Base-by-base conservation (phyloP, 2,888 invertebrate species). In the Deilephila porcellus region DNA sequence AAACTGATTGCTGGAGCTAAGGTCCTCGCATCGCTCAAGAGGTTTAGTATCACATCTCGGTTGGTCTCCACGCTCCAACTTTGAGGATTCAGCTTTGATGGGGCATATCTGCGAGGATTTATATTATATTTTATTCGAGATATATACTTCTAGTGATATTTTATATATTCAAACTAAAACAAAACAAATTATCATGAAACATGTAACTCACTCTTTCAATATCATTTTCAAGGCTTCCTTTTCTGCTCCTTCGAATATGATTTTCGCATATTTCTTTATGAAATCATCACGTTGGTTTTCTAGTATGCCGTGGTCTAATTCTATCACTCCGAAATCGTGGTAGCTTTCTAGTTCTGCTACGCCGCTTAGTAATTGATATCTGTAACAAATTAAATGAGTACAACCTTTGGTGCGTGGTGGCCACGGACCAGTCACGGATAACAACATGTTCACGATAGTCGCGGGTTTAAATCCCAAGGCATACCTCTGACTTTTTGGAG, bases 21-120 rank as follows among this genome's bases (percentile, higher is more conserved):
- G 29, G 98, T 97, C 74, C 98, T 96, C 8, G 98, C 98, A 91
- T 99, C 99, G 73, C 98, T 98, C 76, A 99, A 95, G 75, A 98
- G 96, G 86, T 98, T 98, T 78, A 99, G 95, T 6, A 99, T 96
- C 72, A 97, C 96, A 88, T 98, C 97, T 52, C 98, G 95, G 86
- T 97, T 96, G 59, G 96, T 94, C 86, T 96, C 92, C 71, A 95
- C 91, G 67, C 91, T 90, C 93, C 95, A 91, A 78, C 96, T 93
- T 83, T 95, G 91, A 77, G 95, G 95, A 85, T 96, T 95, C 80
- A 95, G 85, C 81, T 95, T 95, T 83, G 95, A 91, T 81, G 96
- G 95, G 20, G 95, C 91, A 79, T 96, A 96, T 84, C 96, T 96
- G 86, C 3, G 79, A 81, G 20, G 14, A 19, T 32, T 56, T 62